Conservation (phyloP, 2,888 invertebrate species). For the Asteroscopus sphinx region DNA sequence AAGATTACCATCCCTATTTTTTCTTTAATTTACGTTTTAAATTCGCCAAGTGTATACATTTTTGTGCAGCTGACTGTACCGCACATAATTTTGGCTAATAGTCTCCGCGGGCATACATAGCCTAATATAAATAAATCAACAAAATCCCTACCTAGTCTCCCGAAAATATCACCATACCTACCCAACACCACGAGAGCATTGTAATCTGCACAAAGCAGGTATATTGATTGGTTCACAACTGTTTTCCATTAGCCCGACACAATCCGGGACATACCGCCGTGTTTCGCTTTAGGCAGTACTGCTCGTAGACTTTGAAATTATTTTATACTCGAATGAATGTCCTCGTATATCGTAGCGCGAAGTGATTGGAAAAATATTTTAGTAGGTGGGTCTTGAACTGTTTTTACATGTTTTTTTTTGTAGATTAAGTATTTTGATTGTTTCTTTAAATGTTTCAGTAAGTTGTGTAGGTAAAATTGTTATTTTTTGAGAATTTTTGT, state of each 20-base stretch:
- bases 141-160: not conserved
- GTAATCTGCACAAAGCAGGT: conserved; percentile 61
- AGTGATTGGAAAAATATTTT: conserved; percentile 32
- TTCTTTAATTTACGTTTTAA: too few species aligned
- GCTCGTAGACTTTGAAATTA: conserved; percentile 47
- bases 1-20: too few species aligned
- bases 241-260: conserved; percentile 79
- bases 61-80: too few species aligned
- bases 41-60: too few species aligned
- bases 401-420: not conserved
- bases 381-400: not conserved
- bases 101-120: too few species aligned
- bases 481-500: too few species aligned
- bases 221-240: conserved; percentile 71
- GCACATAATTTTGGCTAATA: too few species aligned
- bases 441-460: too few species aligned
- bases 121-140: too few species aligned
- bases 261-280: conserved; percentile 57
- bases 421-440: too few species aligned
- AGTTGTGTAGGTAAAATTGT: too few species aligned
- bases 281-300: conserved; percentile 59
- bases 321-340: conserved; percentile 22
- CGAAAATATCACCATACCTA: not conserved
- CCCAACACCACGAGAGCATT: conserved; percentile 3
- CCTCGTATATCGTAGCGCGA: not conserved